phyloP scores from a whole-genome alignment of 1,140 invertebrate genomes.

The Drosophila neocordata region DNA sequence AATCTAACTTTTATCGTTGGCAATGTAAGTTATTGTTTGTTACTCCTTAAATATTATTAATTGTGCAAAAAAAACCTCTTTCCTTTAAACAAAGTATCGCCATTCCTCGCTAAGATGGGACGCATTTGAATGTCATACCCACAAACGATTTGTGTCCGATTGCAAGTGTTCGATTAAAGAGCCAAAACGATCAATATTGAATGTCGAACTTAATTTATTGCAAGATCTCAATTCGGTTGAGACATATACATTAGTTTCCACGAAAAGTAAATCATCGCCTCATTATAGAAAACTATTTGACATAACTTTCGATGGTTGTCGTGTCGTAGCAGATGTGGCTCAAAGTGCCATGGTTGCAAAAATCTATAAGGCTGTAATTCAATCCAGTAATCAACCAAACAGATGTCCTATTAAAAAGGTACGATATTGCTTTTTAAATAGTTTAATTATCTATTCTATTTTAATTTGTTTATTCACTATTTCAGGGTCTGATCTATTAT shows the following conservation, averaged over 20 bases:
- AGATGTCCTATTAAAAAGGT: slow-evolving; percentile 49
- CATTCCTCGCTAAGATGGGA: slow-evolving; percentile 30
- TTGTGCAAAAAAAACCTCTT: neutral
- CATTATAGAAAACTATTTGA: slow-evolving; percentile 43
- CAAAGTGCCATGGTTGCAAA: slow-evolving; percentile 37
- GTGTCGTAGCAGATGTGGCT: slow-evolving; percentile 34
- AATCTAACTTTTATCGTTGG: neutral
- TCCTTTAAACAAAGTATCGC: slow-evolving; percentile 1
- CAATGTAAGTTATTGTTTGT: neutral
- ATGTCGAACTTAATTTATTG: slow-evolving; percentile 30
- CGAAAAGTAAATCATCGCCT: neutral
- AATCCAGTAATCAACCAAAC: slow-evolving; percentile 36
- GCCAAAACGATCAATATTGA: slow-evolving; percentile 20
- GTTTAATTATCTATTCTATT: neutral
- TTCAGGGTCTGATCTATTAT: slow-evolving; percentile 44
- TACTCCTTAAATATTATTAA: too few relatives aligned
- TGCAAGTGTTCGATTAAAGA: slow-evolving; percentile 29
- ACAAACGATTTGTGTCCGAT: neutral
- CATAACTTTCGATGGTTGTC: slow-evolving; percentile 36
- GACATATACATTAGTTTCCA: slow-evolving; percentile 35
- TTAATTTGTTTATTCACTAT: neutral
- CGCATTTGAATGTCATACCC: slow-evolving; percentile 28
- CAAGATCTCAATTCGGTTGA: slow-evolving; percentile 29
- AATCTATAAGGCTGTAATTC: slow-evolving; percentile 38
- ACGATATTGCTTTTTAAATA: neutral